phyloP scores from a whole-genome alignment of 2,888 invertebrate genomes.

The Acanthosoma haemorrhoidale region DNA sequence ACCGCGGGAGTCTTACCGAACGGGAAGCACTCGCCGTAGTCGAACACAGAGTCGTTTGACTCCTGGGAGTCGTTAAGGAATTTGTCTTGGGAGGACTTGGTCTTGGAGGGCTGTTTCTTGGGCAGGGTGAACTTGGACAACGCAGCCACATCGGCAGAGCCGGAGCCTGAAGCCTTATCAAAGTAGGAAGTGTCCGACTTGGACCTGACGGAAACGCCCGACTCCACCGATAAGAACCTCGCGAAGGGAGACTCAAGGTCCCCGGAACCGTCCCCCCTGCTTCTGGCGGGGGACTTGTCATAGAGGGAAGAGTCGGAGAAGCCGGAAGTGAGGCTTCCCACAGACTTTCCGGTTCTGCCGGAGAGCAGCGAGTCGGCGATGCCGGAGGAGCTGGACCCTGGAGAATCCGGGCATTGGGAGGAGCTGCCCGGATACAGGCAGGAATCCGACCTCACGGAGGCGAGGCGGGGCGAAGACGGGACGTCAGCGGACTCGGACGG shows the following conservation, averaged over 20 bases:
- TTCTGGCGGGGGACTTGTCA: neutral
- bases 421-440: neutral
- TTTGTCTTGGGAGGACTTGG: neutral
- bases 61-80: neutral
- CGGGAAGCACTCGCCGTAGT: conserved; percentile 45
- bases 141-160: neutral
- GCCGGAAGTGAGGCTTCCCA: neutral
- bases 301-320: neutral
- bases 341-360: neutral
- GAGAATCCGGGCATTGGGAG: neutral
- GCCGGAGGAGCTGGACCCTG: neutral
- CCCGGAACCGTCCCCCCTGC: neutral
- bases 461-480: conserved; percentile 45
- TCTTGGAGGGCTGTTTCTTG: neutral
- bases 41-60: neutral
- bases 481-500: conserved; percentile 25
- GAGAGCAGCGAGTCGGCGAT: neutral
- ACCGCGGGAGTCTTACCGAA: conserved; percentile 79
- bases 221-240: neutral
- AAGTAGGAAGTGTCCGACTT: neutral
- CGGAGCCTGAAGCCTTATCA: neutral
- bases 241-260: neutral
- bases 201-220: neutral
- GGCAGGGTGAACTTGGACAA: neutral
- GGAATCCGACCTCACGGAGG: neutral